These are phyloP conservation scores for Hymenopus coronatus DNA, from an alignment of 2,888 invertebrate genomes.

Conservation along the genomic window DNA sequence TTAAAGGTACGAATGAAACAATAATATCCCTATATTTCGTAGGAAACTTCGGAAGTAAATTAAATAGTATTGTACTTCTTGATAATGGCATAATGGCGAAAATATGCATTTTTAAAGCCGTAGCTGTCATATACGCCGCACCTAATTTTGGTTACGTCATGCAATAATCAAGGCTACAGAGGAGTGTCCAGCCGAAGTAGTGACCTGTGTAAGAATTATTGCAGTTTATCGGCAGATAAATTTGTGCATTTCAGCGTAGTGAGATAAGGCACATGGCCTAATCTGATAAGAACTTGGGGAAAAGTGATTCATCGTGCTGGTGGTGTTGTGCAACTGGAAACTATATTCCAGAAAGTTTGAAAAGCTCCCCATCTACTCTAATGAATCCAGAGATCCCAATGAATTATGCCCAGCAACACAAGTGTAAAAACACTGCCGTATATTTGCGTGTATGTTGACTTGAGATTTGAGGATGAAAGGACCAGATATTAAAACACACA, in stretches of 20 bases:
- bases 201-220: background rate
- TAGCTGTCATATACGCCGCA: background rate
- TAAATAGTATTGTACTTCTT: background rate
- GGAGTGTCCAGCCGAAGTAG: background rate
- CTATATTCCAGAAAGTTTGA: background rate
- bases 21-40: too few species aligned
- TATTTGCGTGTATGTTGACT: too few species aligned
- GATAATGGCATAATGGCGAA: background rate
- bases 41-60: too few species aligned
- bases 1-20: too few species aligned
- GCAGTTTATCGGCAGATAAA: background rate
- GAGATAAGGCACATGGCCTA: background rate
- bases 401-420: too few species aligned
- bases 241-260: background rate
- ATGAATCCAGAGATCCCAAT: too few species aligned
- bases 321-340: background rate
- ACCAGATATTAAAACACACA: too few species aligned
- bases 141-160: background rate
- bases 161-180: background rate
- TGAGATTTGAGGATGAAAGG: too few species aligned
- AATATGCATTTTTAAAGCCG: background rate
- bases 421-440: too few species aligned
- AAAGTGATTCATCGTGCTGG: background rate
- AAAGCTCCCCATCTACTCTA: background rate
- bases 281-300: background rate